Evolutionary conservation across 2,888 invertebrate species (phyloP).

Genomic region (Drosophila multiciliata): DNA sequence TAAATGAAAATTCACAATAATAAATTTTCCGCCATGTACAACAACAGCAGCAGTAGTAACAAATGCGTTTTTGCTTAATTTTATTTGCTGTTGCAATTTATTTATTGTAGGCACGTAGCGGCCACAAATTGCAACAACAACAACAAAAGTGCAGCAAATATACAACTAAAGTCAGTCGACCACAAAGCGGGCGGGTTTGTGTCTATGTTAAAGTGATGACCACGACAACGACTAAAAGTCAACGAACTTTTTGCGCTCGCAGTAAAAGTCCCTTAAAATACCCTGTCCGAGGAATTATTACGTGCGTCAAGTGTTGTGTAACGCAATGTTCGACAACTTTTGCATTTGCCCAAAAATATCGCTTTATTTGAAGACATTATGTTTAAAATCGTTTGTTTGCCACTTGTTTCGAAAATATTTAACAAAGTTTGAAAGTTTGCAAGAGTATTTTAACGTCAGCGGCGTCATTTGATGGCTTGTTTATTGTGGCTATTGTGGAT

Average conservation of each 20-base stretch:
- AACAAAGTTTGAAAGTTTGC: not conserved
- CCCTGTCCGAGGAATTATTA: constrained; percentile 11
- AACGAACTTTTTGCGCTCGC: constrained; percentile 55
- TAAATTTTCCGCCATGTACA: constrained; percentile 64
- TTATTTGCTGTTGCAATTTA: constrained; percentile 48
- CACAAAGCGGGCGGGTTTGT: constrained; percentile 44
- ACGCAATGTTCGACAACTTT: not conserved
- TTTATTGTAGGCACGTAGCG: constrained; percentile 71
- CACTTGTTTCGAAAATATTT: not conserved
- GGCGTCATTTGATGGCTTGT: constrained; percentile 17
- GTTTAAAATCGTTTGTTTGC: not conserved
- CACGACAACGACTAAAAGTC: constrained; percentile 46
- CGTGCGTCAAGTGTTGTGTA: not conserved
- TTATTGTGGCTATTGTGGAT: constrained; percentile 20
- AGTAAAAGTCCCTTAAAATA: constrained; percentile 58
- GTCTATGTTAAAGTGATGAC: constrained; percentile 49
- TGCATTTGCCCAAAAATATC: not conserved
- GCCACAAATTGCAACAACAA: constrained; percentile 46
- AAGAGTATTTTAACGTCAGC: constrained; percentile 18
- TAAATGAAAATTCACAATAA: constrained; percentile 57
- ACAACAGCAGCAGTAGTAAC: constrained; percentile 38
- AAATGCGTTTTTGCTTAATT: constrained; percentile 45
- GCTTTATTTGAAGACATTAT: not conserved
- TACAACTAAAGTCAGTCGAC: constrained; percentile 53
- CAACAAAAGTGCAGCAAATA: constrained; percentile 46